These are phyloP conservation scores for Biston betularia DNA, from an alignment of 2,888 invertebrate species.

Conservation along the genomic window DNA sequence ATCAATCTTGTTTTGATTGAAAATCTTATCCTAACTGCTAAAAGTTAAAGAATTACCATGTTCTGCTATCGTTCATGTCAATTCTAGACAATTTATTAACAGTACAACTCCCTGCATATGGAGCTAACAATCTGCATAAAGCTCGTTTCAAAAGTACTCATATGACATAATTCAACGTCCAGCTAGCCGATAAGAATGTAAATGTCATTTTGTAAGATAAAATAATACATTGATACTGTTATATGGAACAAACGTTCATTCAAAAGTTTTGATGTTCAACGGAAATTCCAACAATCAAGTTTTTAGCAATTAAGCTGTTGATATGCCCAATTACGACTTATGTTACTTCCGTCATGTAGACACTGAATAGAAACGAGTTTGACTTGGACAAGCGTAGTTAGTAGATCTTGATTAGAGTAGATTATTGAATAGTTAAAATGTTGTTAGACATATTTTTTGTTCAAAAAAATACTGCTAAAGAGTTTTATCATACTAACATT, in stretches of 20 bases:
- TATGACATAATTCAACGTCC: slow-evolving; percentile 53
- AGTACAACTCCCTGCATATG: slow-evolving; percentile 29
- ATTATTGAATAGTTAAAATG: slow-evolving; percentile 16
- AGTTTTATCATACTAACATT: too few relatives aligned
- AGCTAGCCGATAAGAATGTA: slow-evolving; percentile 58
- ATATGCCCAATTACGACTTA: neutral
- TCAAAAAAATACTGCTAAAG: neutral
- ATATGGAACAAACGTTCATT: slow-evolving; percentile 46
- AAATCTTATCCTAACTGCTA: slow-evolving; percentile 32
- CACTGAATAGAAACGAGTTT: slow-evolving; percentile 18
- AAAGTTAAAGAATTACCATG: slow-evolving; percentile 47
- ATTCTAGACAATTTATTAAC: slow-evolving; percentile 52
- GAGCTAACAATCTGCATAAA: slow-evolving; percentile 48
- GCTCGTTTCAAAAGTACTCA: slow-evolving; percentile 48
- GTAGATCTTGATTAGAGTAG: slow-evolving; percentile 10
- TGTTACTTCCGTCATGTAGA: neutral
- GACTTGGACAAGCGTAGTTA: neutral
- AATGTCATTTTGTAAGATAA: slow-evolving; percentile 54
- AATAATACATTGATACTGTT: slow-evolving; percentile 42
- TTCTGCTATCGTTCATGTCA: slow-evolving; percentile 49
- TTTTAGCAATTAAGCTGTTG: slow-evolving; percentile 12
- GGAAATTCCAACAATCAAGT: slow-evolving; percentile 39
- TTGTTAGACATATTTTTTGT: slow-evolving; percentile 10
- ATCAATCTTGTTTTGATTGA: slow-evolving; percentile 4
- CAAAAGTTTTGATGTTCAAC: slow-evolving; percentile 33